Conservation (phyloP, 2,113 vertebrate species). For the Chloroceryle aenea region DNA sequence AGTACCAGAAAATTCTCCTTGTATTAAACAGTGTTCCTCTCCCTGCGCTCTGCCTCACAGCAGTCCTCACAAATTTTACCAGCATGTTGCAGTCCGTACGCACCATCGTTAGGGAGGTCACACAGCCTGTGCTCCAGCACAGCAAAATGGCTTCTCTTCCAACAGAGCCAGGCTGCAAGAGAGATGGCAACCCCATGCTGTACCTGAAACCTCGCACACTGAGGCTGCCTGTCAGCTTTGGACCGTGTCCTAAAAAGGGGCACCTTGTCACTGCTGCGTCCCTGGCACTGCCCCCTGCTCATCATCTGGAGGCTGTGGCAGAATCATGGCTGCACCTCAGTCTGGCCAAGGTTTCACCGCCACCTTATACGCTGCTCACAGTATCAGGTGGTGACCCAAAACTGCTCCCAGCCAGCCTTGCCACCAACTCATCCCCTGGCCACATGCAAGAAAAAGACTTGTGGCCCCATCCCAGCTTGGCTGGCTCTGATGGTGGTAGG, state of each 20-base stretch:
- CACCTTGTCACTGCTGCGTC: accelerated
- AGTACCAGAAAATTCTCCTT: slow-evolving; percentile 63
- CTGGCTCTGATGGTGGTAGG: neutral
- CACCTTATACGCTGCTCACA: neutral
- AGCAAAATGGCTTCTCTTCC: neutral
- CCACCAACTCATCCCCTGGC: accelerated
- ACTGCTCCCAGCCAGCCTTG: neutral
- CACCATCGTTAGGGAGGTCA: neutral
- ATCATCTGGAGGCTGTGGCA: accelerated
- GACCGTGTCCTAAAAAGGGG: accelerated
- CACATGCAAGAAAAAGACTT: neutral
- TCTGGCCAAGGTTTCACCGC: neutral
- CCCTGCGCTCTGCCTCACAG: neutral
- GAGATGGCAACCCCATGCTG: accelerated
- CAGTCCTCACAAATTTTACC: neutral
- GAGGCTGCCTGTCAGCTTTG: neutral
- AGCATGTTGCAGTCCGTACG: neutral
- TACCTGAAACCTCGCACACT: neutral
- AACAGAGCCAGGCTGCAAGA: neutral
- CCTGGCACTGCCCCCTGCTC: neutral
- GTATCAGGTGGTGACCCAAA: neutral
- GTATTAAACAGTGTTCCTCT: neutral
- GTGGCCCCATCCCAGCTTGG: accelerated
- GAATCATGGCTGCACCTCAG: neutral
- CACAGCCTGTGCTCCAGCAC: neutral